Conservation (phyloP, 1,140 invertebrate species). For the Drosophila guanche region DNA sequence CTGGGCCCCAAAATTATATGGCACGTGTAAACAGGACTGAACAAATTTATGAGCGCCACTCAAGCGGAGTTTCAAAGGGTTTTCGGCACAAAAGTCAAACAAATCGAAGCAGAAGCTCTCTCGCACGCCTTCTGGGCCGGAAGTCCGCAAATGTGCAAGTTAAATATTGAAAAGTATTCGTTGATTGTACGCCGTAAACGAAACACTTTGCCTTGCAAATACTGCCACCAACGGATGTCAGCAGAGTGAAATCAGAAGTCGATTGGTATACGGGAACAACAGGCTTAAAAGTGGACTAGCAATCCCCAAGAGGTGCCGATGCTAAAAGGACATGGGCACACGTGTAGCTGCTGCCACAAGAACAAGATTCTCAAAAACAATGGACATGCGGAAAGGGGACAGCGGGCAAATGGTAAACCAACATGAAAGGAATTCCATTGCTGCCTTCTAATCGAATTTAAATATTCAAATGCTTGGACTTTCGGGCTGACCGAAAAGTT, state of each 20-base stretch:
- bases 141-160: conserved; percentile 62
- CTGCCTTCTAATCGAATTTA: conserved; percentile 58
- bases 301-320: conserved; percentile 52
- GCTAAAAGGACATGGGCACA: conserved; percentile 46
- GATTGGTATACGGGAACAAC: conserved; percentile 34
- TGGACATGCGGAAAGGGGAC: conserved; percentile 10
- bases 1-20: conserved; percentile 61
- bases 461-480: conserved; percentile 51
- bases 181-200: conserved; percentile 52
- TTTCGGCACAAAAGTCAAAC: conserved; percentile 33
- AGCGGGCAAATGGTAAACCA: conserved; percentile 6
- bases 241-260: conserved; percentile 15
- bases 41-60: conserved; percentile 52
- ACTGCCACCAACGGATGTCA: conserved; percentile 2
- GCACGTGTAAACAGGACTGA: conserved; percentile 32
- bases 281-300: conserved; percentile 45
- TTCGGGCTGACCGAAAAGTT: conserved; percentile 23
- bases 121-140: conserved; percentile 27
- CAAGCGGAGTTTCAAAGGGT: conserved; percentile 54
- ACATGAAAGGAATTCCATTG: conserved; percentile 14
- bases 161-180: conserved; percentile 67
- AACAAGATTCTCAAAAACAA: conserved; percentile 6
- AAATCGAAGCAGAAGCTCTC: conserved; percentile 8
- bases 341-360: conserved; percentile 40
- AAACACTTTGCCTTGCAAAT: conserved; percentile 33